Percentiles rank a stretch among this genome's conserved stretches.
Evolutionary conservation across 2,113 vertebrate species (phyloP).

Genomic region (Collichthys lucidus): DNA sequence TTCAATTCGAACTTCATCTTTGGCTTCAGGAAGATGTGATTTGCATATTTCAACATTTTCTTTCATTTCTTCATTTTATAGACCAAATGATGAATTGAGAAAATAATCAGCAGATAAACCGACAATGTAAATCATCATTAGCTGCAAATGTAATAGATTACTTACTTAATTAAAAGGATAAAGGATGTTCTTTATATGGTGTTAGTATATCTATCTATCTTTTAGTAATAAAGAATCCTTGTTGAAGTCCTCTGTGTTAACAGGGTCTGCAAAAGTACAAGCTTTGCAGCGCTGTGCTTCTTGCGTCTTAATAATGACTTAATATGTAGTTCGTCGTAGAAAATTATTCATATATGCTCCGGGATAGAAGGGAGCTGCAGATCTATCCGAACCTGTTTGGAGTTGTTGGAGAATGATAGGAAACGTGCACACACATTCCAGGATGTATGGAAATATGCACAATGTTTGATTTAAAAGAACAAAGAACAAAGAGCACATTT

Average conservation of each 20-base stretch:
- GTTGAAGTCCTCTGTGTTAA: no score
- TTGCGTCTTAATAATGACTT: background rate
- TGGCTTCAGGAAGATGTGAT: background rate
- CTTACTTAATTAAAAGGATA: background rate
- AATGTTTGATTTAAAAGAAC: background rate
- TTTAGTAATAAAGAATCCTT: no score
- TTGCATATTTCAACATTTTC: background rate
- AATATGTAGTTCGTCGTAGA: background rate
- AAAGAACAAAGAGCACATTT: background rate
- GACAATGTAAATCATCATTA: background rate
- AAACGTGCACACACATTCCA: background rate
- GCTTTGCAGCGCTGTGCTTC: background rate
- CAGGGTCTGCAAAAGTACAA: background rate
- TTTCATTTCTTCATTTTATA: background rate
- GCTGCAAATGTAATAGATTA: background rate
- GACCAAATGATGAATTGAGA: background rate
- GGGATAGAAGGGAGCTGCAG: background rate
- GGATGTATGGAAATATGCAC: background rate
- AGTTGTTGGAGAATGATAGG: background rate
- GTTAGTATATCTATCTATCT: background rate
- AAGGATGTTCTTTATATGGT: background rate
- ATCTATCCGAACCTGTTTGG: background rate
- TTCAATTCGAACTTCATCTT: background rate
- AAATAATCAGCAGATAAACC: background rate
- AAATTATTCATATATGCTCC: background rate